These are phyloP conservation scores for Callaeas wilsoni DNA, from an alignment of 2,113 vertebrate species.

Conservation along the genomic window DNA sequence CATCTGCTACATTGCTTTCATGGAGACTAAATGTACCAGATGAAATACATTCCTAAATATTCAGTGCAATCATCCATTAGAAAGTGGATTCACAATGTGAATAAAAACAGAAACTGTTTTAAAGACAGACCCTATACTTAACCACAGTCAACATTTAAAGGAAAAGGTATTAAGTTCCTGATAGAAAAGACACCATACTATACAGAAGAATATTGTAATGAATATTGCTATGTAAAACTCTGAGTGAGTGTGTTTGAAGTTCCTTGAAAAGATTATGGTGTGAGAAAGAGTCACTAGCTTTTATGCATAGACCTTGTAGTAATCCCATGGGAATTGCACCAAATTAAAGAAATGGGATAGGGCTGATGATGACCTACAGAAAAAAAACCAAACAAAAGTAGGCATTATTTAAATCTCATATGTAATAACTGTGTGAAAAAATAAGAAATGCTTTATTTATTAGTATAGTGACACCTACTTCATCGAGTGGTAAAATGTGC, in stretches of 20 bases:
- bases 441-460: background rate
- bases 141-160: background rate
- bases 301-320: background rate
- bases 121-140: background rate
- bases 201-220: background rate
- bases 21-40: background rate
- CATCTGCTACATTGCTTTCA: background rate
- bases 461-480: background rate
- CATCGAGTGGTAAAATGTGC: background rate
- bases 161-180: background rate
- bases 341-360: background rate
- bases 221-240: background rate
- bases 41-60: background rate
- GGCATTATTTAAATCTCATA: background rate
- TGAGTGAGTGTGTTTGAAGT: background rate
- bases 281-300: background rate
- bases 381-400: background rate
- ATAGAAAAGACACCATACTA: background rate
- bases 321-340: background rate
- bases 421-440: background rate
- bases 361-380: background rate
- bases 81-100: background rate
- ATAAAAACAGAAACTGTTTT: background rate
- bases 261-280: background rate
- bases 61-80: background rate